phyloP scores from a whole-genome alignment of 2,888 invertebrate species.

The Cerastis rubricosa region DNA sequence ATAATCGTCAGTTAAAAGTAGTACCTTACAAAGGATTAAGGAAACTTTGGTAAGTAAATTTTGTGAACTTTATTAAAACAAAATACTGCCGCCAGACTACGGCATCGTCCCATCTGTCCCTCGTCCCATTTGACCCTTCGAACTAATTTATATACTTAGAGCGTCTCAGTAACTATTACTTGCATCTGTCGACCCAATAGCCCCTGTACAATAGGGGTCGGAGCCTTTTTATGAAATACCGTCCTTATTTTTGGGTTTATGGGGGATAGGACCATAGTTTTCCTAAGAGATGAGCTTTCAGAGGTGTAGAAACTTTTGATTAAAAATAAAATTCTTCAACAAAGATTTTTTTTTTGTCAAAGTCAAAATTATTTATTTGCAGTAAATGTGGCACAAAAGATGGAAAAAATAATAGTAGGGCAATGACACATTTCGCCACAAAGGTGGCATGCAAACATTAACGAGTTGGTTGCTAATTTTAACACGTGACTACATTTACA shows the following conservation, averaged over 20 bases:
- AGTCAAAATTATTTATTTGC: too few species aligned
- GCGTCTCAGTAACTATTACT: slow-evolving; percentile 42
- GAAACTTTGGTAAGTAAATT: background rate
- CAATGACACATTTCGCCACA: too few species aligned
- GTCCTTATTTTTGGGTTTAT: slow-evolving; percentile 12
- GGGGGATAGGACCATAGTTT: background rate
- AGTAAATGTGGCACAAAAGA: too few species aligned
- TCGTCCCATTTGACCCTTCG: slow-evolving; percentile 46
- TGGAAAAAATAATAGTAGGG: too few species aligned
- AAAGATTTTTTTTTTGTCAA: background rate
- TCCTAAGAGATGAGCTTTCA: background rate
- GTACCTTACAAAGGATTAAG: background rate
- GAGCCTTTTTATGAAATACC: slow-evolving; percentile 48
- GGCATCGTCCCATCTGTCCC: slow-evolving; percentile 24
- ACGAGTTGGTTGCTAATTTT: too few species aligned
- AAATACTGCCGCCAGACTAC: background rate
- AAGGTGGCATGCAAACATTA: too few species aligned
- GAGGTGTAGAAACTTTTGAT: background rate
- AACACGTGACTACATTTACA: too few species aligned
- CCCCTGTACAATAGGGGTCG: slow-evolving; percentile 11
- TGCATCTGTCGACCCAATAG: slow-evolving; percentile 55
- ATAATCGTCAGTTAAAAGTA: background rate
- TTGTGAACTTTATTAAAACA: slow-evolving; percentile 31
- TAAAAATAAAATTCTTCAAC: background rate
- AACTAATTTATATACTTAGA: slow-evolving; percentile 56